These are phyloP conservation scores for Holacanthella duospinosa DNA, from an alignment of 2,888 invertebrate genomes.

Conservation along the genomic window DNA sequence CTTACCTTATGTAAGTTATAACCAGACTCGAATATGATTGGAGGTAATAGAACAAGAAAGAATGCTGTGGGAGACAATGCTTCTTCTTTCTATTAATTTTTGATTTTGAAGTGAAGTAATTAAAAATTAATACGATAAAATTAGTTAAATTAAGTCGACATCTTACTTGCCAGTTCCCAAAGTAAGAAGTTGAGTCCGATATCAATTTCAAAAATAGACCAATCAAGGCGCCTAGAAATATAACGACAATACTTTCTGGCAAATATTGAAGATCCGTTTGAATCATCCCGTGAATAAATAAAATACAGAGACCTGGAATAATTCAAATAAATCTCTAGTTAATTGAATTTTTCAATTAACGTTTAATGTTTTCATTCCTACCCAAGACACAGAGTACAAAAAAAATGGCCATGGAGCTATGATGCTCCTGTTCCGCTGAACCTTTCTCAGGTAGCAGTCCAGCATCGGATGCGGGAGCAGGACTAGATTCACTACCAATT, in stretches of 20 bases:
- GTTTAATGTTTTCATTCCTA: slow-evolving; percentile 32
- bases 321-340: not conserved
- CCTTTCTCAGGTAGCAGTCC: slow-evolving; percentile 18
- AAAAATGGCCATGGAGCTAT: slow-evolving; percentile 93
- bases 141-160: slow-evolving; percentile 45
- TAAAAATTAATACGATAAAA: slow-evolving; percentile 1
- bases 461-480: slow-evolving; percentile 9
- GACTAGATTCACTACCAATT: not conserved
- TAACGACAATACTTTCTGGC: slow-evolving; percentile 95
- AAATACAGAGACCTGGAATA: slow-evolving; percentile 67
- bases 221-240: slow-evolving; percentile 77
- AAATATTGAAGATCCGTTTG: slow-evolving; percentile 92
- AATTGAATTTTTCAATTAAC: not conserved
- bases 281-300: slow-evolving; percentile 87
- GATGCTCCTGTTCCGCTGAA: slow-evolving; percentile 73
- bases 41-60: slow-evolving; percentile 89
- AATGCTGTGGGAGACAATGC: slow-evolving; percentile 97
- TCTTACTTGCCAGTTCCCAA: slow-evolving; percentile 73
- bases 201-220: slow-evolving; percentile 81
- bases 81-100: slow-evolving; percentile 90
- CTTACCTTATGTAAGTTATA: slow-evolving; percentile 93
- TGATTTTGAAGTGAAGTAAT: slow-evolving; percentile 36
- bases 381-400: slow-evolving; percentile 86
- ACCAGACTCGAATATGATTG: slow-evolving; percentile 98
- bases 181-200: slow-evolving; percentile 72